Base-by-base conservation (phyloP, 2,113 vertebrate species). In the Sceloporus undulatus region DNA sequence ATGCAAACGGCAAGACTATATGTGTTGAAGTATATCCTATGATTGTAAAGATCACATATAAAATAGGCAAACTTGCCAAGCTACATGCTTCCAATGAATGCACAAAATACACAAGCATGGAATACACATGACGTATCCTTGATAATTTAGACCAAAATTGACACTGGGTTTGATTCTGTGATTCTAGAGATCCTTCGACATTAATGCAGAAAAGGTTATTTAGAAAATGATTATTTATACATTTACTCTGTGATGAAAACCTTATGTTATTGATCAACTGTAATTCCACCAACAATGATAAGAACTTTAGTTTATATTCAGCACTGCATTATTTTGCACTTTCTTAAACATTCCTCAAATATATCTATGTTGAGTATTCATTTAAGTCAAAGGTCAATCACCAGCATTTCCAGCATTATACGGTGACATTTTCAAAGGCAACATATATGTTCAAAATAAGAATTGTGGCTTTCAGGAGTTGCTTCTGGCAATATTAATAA, bases 401-500 rank as follows among this genome's bases (percentile, higher is more conserved):
- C 73, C 38, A 34, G 34, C 34, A 75, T 75, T 18, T 75, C 73
- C 38, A 40, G 59, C 59, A 62, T 18, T 62, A 14, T 62, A 62
- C 2, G 16, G 78, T 1, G 59, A 38, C n/a, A 42, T 78, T 68
- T 83, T 70, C 40, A 42, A 2, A 29, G 40, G 65, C 23, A 70
- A 19, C 21, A 48, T 18, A 42, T n/a, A 29, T n/a, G 54, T 38
- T 48, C 25, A 83, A 48, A 70, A 48, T 29, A 70, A 70, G 29
- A 83, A 27, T 13, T 52, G 40, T 18, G 21, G 40, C 6, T 59
- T 40, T 10, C 34, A 18, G 1, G 29, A 18, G 40, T 48, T 66
- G 0, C 86, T 90, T 84, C 85, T 78, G 54, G 77, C 78, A 89
- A 38, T 71, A 79, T 77, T 23, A 94, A 78, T 91, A 91, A 91